Evolutionary conservation across 2,888 invertebrate species (phyloP), one percentile per base, ranked within the genome.

Genomic region (Synergus japonicus): DNA sequence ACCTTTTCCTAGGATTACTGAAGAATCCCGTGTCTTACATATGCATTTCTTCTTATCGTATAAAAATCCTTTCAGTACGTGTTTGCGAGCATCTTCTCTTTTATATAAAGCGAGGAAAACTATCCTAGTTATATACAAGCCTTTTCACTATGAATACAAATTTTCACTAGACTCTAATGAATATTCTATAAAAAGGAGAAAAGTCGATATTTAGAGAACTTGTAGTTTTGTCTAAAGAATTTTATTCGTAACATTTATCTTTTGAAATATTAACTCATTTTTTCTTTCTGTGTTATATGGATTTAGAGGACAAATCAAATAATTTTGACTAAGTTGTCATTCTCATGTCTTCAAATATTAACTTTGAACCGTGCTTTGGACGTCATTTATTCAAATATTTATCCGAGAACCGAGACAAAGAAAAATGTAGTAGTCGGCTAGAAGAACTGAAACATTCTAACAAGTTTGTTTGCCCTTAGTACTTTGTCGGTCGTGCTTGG

Each of bases 1-100:
- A 49, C 46, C 13, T 69, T 69, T 10, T 69, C 8, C 67, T n/a
- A 29, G 46, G 69, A 69, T 67, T 22, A 46, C 15, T 29, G 15
- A 44, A 69, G 15, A 69, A 69, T 69, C 29, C 29, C 49, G 49
- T 46, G 46, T 49, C 13, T 69, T 46, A 22, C 4, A 49, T 49
- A 29, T 69, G 49, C 69, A 29, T 69, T 69, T 49, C 49, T 10
- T 49, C 69, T 49, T 37, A 49, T 69, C 46, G 29, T 29, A 69
- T 69, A 49, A 69, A 69, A 49, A 69, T 49, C 46, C 69, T 49
- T 69, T 69, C 29, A 46, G 22, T 37, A 69, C 15, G 69, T 69
- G 46, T 69, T 69, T 69, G 69, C 7, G 13, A 69, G 46, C 49
- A 67, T 66, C 15, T 44, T 22, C n/a, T 46, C 54, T 8, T 54